Evolutionary conservation across 1,140 invertebrate genomes (phyloP), one percentile per base, ranked within the genome.

Genomic region (Papilio aristodemus): DNA sequence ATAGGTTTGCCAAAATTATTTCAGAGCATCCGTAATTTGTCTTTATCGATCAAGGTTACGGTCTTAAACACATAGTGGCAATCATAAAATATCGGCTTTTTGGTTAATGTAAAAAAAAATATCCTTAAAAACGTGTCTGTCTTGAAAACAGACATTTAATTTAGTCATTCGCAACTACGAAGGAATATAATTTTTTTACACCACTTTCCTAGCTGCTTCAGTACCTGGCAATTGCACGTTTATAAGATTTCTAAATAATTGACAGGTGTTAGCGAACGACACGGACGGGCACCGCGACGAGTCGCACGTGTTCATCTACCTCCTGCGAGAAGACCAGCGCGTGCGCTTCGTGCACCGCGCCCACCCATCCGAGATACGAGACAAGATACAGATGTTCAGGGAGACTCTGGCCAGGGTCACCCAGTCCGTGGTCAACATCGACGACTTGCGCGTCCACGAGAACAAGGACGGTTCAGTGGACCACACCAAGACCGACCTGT

Each of bases 381-480:
- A 95, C 68, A 93, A 94, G 80, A 95, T 98, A 58, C 94, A 96
- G 73, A 87, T 91, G 3, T 98, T 98, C 78, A 92, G 95, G 92
- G 95, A 96, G 95, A 96, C 80, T 11, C 69, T 92, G 7, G 90
- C 91, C 0, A 96, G 96, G 80, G 96, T 98, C 0, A 98, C 97
- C 0, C 95, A 95, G 19, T 95, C 96, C 0, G 97, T 98, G 71
- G 97, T 99, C 2, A 99, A 99, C 81, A 95, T 98, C 1, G 98
- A 99, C 83, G 96, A 97, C 78, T 97, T 97, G 74, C 95, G 97
- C 84, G 96, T 97, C 37, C 98, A 99, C 84, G 96, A 97, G 81
- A 98, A 98, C 83, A 94, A 95, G 75, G 96, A 97, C 79, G 98
- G 98, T 7, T 96, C 96, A 0, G 96, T 99, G 0, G 98, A 99